Percentiles rank a stretch among this genome's conserved stretches.
phyloP scores from a whole-genome alignment of 2,797 vertebrate genomes.

The Acropternis orthonyx region DNA sequence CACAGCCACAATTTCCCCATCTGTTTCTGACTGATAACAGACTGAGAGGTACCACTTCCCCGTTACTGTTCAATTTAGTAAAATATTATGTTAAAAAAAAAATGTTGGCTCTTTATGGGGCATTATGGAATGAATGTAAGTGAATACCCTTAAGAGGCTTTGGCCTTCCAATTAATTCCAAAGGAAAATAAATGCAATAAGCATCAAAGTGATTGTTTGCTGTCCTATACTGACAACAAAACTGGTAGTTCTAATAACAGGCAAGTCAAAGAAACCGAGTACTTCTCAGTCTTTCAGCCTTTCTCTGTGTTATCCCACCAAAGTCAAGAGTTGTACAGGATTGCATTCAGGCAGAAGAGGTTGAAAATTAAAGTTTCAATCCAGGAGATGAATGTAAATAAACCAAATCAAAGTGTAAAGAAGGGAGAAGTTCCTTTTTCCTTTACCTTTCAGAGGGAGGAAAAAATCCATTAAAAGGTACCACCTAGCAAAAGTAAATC shows the following conservation, averaged over 20 bases:
- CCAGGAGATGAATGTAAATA: not conserved
- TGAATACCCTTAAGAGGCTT: not conserved
- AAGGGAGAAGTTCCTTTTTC: not conserved
- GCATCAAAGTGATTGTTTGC: not conserved
- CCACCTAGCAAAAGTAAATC: not conserved
- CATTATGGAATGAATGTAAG: not conserved
- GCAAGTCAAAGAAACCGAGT: not conserved
- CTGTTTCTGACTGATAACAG: slow-evolving; percentile 10
- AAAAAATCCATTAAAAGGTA: not conserved
- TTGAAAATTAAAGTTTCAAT: not conserved
- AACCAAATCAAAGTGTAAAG: not conserved
- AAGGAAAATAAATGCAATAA: not conserved
- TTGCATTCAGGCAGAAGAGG: not conserved
- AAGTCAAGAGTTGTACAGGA: not conserved
- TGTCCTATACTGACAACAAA: not conserved
- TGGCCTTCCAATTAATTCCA: not conserved
- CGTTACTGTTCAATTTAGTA: not conserved
- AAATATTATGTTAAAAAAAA: not conserved
- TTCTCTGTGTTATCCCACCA: not conserved
- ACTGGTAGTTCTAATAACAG: not conserved
- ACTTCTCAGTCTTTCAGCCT: not conserved
- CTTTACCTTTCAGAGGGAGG: not conserved
- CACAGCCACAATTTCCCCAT: not conserved
- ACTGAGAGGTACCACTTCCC: not conserved
- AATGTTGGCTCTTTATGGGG: not conserved